Conservation (phyloP, 2,113 vertebrate species). For the Sinosuthora webbiana region DNA sequence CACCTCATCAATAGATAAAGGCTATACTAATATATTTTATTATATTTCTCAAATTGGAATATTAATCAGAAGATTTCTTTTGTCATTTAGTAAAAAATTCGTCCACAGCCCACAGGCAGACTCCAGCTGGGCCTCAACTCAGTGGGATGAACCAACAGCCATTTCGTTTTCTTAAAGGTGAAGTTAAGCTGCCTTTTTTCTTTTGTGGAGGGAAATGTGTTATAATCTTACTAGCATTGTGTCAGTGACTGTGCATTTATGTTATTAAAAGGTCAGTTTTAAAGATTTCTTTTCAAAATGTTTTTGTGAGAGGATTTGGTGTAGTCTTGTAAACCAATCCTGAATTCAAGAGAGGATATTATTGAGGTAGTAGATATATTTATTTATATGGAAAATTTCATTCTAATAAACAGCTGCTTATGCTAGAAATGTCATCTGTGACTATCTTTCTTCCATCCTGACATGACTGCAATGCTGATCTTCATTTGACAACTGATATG, state of each 20-base stretch:
- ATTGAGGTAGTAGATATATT: neutral
- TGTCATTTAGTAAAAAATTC: neutral
- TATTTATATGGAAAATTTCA: neutral
- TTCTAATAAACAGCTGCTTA: neutral
- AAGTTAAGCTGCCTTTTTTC: neutral
- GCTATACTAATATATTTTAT: neutral
- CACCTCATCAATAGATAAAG: neutral
- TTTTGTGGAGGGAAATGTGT: neutral
- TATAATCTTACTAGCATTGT: neutral
- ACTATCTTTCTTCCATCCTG: neutral
- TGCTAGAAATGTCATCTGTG: neutral
- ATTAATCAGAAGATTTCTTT: neutral
- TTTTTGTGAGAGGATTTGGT: neutral
- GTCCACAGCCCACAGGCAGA: neutral
- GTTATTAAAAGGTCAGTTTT: neutral
- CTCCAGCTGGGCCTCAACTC: neutral
- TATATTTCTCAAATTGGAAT: neutral
- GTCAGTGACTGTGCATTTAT: neutral
- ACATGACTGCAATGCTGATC: neutral
- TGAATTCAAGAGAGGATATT: neutral
- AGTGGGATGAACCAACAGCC: rapidly evolving
- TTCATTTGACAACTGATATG: neutral
- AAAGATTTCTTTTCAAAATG: neutral
- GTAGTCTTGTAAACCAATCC: neutral
- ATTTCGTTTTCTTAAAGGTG: neutral